A percentile compares a stretch with the other conserved stretches of the same genome.
These are phyloP conservation scores for Acanthopleura granulata DNA, from an alignment of 2,888 invertebrate species.

Conservation along the genomic window DNA sequence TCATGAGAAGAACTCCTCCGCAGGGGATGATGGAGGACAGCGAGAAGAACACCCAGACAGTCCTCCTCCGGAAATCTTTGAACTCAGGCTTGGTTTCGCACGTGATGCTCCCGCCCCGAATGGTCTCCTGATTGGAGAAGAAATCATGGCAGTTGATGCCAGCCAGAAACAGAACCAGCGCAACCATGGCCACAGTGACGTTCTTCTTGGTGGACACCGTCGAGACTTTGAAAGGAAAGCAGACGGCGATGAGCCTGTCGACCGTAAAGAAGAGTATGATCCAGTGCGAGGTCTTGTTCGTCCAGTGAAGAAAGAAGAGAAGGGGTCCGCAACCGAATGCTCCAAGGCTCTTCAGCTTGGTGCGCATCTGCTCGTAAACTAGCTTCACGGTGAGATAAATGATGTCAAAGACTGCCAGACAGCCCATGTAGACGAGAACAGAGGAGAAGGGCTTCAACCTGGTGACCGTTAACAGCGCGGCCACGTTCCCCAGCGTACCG, in stretches of 20 bases:
- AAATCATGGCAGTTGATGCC: conserved; percentile 6
- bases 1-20: conserved; percentile 3
- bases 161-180: not conserved
- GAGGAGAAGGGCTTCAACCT: conserved; percentile 1
- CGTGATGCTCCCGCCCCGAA: not conserved
- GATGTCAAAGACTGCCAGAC: not conserved
- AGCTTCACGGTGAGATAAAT: conserved; percentile 11
- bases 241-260: not conserved
- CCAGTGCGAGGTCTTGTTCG: not conserved
- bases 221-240: conserved; percentile 9
- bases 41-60: conserved; percentile 8
- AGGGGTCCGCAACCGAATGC: not conserved
- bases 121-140: conserved; percentile 1
- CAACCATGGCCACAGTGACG: not conserved
- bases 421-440: not conserved
- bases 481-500: not conserved
- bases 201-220: conserved; percentile 10
- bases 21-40: conserved; percentile 6
- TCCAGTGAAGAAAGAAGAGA: not conserved
- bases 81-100: not conserved
- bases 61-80: not conserved
- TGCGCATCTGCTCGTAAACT: not conserved
- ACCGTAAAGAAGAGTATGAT: not conserved
- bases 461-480: not conserved
- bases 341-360: not conserved